Conservation (phyloP, 1,140 invertebrate genomes). For the Chironomus tepperi region DNA sequence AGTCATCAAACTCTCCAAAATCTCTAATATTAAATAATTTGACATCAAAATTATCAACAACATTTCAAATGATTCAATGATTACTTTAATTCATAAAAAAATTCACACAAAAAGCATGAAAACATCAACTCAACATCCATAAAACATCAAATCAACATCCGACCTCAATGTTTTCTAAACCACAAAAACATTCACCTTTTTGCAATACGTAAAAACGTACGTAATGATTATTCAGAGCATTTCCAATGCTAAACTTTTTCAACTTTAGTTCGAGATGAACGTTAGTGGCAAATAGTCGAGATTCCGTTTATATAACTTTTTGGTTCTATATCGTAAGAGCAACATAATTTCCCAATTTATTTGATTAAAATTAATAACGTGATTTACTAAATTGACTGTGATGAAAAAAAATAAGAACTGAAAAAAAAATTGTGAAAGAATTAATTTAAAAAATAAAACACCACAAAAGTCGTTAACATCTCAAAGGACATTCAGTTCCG, state of each 20-base stretch:
- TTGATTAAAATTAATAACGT: background rate
- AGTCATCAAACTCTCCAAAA: no score
- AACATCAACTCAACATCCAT: no score
- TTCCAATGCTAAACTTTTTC: background rate
- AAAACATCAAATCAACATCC: background rate
- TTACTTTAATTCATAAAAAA: no score
- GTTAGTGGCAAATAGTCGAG: background rate
- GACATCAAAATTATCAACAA: no score
- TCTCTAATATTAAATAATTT: no score
- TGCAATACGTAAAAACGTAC: background rate
- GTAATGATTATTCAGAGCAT: background rate
- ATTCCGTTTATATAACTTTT: slow-evolving; percentile 14
- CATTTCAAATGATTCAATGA: no score
- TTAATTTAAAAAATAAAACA: no score
- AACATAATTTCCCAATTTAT: background rate
- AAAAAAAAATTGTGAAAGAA: no score
- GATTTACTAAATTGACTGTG: background rate
- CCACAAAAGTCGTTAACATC: no score
- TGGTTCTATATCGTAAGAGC: slow-evolving; percentile 5
- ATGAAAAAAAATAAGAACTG: no score
- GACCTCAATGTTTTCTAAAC: background rate
- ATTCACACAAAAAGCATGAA: no score
- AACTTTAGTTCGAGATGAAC: slow-evolving; percentile 7
- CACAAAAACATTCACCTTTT: background rate
- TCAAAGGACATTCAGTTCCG: no score